phyloP scores from a whole-genome alignment of 2,797 vertebrate genomes.

The Hippopotamyrus pictus region DNA sequence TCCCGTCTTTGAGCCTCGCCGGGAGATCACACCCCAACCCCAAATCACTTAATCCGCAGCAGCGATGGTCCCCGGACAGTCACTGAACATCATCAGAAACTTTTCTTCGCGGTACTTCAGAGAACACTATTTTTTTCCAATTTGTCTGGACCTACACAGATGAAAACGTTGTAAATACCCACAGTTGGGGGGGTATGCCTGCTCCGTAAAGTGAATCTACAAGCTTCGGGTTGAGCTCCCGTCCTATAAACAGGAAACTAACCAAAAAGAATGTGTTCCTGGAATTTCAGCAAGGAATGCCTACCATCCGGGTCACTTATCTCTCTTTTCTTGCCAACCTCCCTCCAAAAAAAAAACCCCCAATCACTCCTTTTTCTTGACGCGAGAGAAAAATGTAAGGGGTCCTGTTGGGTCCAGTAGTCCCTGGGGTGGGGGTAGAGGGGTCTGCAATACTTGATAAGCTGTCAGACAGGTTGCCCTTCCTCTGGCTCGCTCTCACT shows the following conservation, averaged over 20 bases:
- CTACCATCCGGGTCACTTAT: background rate
- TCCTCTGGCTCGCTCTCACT: constrained; percentile 28
- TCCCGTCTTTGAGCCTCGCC: background rate
- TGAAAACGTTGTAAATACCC: background rate
- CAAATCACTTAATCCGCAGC: background rate
- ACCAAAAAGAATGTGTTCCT: background rate
- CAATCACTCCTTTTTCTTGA: background rate
- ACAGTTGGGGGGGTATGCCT: background rate
- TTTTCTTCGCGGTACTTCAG: background rate
- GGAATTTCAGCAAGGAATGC: background rate
- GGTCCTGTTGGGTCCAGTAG: background rate
- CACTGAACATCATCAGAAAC: background rate
- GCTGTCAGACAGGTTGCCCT: constrained; percentile 1
- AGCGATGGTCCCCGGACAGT: background rate
- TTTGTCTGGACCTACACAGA: background rate
- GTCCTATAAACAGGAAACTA: background rate
- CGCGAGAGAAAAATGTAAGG: background rate
- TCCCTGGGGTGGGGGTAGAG: background rate
- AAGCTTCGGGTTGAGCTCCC: background rate
- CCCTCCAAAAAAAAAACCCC: background rate
- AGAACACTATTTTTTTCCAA: background rate
- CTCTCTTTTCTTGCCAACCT: background rate
- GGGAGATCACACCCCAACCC: background rate
- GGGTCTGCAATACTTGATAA: background rate
- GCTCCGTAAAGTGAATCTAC: background rate